Base-by-base conservation (phyloP, 2,797 vertebrate species). In the Paedocypris micromegethes region DNA sequence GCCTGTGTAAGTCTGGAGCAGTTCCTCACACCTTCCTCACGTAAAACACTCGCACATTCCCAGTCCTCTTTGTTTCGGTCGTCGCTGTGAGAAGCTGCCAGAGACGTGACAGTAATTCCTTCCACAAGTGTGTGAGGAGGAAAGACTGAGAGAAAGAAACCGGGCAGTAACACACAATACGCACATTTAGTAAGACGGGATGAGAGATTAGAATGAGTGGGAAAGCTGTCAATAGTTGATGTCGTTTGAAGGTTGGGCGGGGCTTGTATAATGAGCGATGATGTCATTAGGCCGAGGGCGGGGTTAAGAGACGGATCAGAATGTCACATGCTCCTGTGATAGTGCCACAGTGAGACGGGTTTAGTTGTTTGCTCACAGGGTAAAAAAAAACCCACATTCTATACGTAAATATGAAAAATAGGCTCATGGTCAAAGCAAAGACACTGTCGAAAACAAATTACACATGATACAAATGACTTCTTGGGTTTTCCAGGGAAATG, bases 1-100 rank as follows among this genome's bases (percentile, higher is more conserved):
- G 90, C 90, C 62, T 91, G 90, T 51, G 90, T 91, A 85, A 88
- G 90, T 87, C 23, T 63, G 23, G n/a, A 49, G 60, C 43, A 62
- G 41, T 65, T 54, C 58, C 56, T 70, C 64, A 72, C 55, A 70
- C 52, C 60, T 47, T 38, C 54, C 70, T 68, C 62, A 58, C 45
- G 56, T n/a, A 40, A 71, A 56, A 62, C 66, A 54, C 44, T 46
- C 68, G 69, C 52, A 67, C 72, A 67, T 75, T 77, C 78, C 75
- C 79, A 79, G 75, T 70, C 74, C 81, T 78, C 77, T 82, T 5
- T 88, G 86, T 87, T 88, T 86, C 88, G 81, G 80, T 83, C 86
- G 87, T 88, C 75, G 79, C 80, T 84, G 73, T 68, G 81, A 65
- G 74, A 73, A 83, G 82, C 77, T 84, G 83, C 80, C 83, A 75